Base-by-base conservation (phyloP, 2,113 vertebrate species). In the Gopherus flavomarginatus region DNA sequence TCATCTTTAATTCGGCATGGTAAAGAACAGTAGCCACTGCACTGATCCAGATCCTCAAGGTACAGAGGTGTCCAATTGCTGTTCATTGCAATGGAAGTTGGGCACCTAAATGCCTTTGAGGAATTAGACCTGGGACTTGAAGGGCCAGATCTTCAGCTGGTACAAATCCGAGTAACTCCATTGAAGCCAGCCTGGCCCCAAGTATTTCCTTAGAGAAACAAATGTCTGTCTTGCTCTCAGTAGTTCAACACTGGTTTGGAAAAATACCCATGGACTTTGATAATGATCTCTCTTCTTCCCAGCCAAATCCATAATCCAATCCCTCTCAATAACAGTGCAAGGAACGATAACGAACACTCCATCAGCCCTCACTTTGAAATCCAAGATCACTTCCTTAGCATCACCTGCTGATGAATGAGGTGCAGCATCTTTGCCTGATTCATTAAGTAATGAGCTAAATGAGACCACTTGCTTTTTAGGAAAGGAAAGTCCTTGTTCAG, bases 351-450 rank as follows among this genome's bases (percentile, higher is more conserved):
- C 12, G 65, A 27, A 90, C 2, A 29, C 31, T 27, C 6, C 2
- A 44, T 22, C 72, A 0, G 1, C 81, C 72, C 52, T 85, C 56
- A 4, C 44, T 65, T 86, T 56, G 72, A 24, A 89, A 38, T 83
- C 93, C 78, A 80, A 93, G 49, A 80, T 89, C 56, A 53, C 52
- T 83, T 84, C 78, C 90, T 86, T 83, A 65, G n/a, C 92, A 78
- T 50, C 35, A 82, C 85, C 31, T 31, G 27, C 54, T 89, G 81
- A 35, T 65, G 21, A 47, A 17, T 7, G 69, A 81, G 62, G 42
- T 92, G 59, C 87, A 89, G 35, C 59, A 83, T 35, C 54, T 89
- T 49, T 77, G 31, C 38, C 44, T 93, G 21, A 50, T 50, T 50
- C 13, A 29, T 49, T 11, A 83, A 81, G 59, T 6, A 92, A 92